Evolutionary conservation across 2,797 vertebrate genomes (phyloP).

Genomic region (Acanthornis magna): DNA sequence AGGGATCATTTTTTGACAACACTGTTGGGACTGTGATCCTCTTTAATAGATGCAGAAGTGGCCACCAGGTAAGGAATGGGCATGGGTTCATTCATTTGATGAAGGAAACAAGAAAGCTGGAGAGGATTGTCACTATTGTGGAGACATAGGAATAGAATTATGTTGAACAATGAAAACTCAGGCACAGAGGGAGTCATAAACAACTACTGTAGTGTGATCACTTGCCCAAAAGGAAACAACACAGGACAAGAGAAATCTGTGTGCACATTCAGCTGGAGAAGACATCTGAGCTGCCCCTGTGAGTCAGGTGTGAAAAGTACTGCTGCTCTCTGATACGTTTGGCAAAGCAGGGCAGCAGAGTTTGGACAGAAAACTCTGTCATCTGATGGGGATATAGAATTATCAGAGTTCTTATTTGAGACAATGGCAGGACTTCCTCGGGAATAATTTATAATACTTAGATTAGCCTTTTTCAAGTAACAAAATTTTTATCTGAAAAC

Average conservation of each 20-base stretch:
- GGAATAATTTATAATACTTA: not conserved
- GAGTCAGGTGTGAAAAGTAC: not conserved
- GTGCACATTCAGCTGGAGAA: not conserved
- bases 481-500: not conserved
- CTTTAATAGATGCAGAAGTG: not conserved
- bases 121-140: not conserved
- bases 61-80: not conserved
- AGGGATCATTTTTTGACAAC: not conserved
- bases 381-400: not conserved
- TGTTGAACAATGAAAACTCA: not conserved
- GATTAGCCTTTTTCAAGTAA: not conserved
- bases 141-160: not conserved
- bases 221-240: not conserved
- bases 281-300: not conserved
- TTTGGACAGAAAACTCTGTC: not conserved
- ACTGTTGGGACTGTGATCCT: not conserved
- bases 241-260: not conserved
- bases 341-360: not conserved
- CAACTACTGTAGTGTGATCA: not conserved
- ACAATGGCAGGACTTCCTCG: not conserved
- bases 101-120: not conserved
- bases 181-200: not conserved
- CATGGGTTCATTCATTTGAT: not conserved
- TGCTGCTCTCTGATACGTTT: not conserved
- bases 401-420: not conserved